A percentile compares a stretch with the other conserved stretches of the same genome.
Evolutionary conservation across 1,140 invertebrate genomes (phyloP).

Genomic region (Drosophila equinoxialis): DNA sequence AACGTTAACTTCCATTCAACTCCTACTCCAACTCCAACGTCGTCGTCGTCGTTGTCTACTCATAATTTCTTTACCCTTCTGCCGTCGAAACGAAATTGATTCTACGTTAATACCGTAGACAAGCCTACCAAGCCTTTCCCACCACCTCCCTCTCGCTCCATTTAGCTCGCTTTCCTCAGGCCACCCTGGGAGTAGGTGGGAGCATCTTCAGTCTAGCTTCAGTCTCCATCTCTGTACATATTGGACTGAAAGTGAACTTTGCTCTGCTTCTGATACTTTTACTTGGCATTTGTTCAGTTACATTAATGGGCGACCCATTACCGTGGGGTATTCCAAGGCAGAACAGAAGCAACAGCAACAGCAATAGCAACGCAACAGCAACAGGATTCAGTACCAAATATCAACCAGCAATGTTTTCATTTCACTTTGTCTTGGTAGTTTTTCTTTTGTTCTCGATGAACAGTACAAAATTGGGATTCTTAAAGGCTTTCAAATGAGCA

Average conservation of each 20-base stretch:
- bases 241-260: constrained; percentile 68
- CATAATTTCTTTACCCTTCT: constrained; percentile 56
- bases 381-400: background rate
- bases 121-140: background rate
- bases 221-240: constrained; percentile 50
- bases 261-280: constrained; percentile 33
- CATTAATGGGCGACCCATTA: constrained; percentile 70
- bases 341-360: no score
- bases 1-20: constrained; percentile 15
- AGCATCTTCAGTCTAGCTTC: background rate
- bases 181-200: background rate
- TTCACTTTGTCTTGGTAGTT: constrained; percentile 45
- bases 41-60: constrained; percentile 22
- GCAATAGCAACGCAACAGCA: no score
- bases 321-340: constrained; percentile 58
- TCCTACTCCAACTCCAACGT: background rate
- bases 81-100: constrained; percentile 58
- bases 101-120: constrained; percentile 64
- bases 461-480: constrained; percentile 14
- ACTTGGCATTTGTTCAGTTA: constrained; percentile 29
- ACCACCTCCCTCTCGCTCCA: background rate
- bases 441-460: constrained; percentile 56
- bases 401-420: constrained; percentile 53
- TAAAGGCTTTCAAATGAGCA: constrained; percentile 55
- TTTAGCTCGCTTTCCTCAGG: background rate